A percentile compares a stretch with the other conserved stretches of the same genome.
These are phyloP conservation scores for Synodontis membranacea DNA, from an alignment of 2,113 vertebrate species.

Conservation along the genomic window DNA sequence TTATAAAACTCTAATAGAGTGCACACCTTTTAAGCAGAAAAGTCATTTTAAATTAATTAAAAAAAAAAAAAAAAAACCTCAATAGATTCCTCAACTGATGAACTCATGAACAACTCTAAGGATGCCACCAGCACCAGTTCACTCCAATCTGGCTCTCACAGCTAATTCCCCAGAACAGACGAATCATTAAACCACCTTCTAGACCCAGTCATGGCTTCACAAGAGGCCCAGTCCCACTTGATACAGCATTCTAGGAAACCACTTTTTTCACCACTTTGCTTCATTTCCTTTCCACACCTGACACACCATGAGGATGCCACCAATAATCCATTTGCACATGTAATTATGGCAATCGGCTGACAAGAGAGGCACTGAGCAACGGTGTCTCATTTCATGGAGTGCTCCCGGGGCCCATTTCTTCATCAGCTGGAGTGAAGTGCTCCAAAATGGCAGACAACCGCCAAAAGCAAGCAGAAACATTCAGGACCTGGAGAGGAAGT, in stretches of 20 bases:
- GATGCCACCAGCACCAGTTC: neutral
- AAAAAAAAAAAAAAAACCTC: neutral
- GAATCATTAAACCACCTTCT: conserved; percentile 34
- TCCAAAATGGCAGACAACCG: conserved; percentile 31
- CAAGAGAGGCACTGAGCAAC: conserved; percentile 25
- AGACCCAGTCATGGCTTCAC: conserved; percentile 32
- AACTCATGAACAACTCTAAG: neutral
- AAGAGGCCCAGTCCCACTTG: conserved; percentile 18
- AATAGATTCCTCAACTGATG: neutral
- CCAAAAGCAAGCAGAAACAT: conserved; percentile 15
- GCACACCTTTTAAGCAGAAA: neutral
- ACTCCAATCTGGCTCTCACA: conserved; percentile 13
- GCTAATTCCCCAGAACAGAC: conserved; percentile 26
- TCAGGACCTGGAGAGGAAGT: conserved; percentile 43
- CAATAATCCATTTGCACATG: conserved; percentile 48
- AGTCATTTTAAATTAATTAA: neutral
- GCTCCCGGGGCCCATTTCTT: conserved; percentile 36
- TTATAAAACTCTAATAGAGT: neutral
- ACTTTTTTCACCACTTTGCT: conserved; percentile 30
- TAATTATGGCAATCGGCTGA: conserved; percentile 45
- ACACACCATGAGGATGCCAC: conserved; percentile 28
- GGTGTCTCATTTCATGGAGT: conserved; percentile 45
- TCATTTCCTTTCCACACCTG: conserved; percentile 40
- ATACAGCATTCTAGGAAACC: conserved; percentile 13
- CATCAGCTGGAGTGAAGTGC: conserved; percentile 15